A percentile compares a stretch with the other conserved stretches of the same genome.
These are phyloP conservation scores for Nasonia oneida DNA, from an alignment of 2,888 invertebrate species.

Conservation along the genomic window DNA sequence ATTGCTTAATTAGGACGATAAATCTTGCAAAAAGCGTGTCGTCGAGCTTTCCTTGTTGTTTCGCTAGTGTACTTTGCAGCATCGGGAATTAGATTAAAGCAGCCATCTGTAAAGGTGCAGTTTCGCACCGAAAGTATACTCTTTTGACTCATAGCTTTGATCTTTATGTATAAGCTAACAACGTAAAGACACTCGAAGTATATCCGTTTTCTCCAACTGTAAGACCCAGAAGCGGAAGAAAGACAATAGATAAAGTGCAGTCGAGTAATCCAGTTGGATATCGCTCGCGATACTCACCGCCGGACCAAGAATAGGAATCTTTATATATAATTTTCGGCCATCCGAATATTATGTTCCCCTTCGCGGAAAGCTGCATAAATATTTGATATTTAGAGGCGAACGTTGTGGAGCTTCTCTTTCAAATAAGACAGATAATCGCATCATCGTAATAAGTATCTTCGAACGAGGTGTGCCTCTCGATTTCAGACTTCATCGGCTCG, in stretches of 20 bases:
- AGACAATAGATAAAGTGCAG: background rate
- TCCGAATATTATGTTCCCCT: constrained; percentile 17
- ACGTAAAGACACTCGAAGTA: no score
- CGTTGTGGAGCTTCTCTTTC: background rate
- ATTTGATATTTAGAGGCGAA: background rate
- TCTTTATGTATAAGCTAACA: no score
- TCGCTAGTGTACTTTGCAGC: no score
- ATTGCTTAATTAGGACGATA: background rate
- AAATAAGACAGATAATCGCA: background rate
- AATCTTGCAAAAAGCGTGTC: background rate
- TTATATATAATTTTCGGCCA: constrained; percentile 4
- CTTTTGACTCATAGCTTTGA: no score
- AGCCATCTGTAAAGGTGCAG: background rate
- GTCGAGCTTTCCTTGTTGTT: background rate
- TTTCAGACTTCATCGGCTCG: constrained; percentile 39
- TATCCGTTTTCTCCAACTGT: background rate
- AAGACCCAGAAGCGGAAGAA: background rate
- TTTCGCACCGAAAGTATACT: background rate
- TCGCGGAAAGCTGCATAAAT: background rate
- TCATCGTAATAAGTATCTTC: background rate
- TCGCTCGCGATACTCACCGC: background rate
- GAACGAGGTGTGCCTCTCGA: background rate
- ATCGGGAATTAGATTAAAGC: background rate
- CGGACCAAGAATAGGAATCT: constrained; percentile 38
- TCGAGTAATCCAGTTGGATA: constrained; percentile 8